Evolutionary conservation across 2,113 vertebrate species (phyloP), one percentile per base, ranked within the genome.

Genomic region (Donacobius atricapilla): DNA sequence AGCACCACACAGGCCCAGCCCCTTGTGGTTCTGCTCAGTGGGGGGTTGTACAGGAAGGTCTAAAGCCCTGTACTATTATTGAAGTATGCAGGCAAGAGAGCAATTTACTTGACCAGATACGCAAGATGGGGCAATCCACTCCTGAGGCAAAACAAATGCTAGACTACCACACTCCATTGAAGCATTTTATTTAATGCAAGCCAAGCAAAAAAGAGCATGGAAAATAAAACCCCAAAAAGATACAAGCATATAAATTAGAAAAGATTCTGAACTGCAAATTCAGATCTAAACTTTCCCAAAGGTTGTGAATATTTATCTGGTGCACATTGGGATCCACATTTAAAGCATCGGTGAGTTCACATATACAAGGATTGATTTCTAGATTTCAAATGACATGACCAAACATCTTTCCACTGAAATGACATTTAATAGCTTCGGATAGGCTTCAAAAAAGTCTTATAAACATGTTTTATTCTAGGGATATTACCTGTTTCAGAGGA

Each of bases 101-200:
- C 96, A 97, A 96, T 97, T 96, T 96, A 96, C 88, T 96, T 96
- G 96, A 96, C 95, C 95, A 94, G 88, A 96, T 93, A 95, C 8
- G 88, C 92, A 96, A 97, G 95, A 97, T 95, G 93, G 92, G 95
- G 90, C 95, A 96, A 96, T 84, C 93, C 72, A 93, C 57, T 96
- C 95, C 96, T 25, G 88, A 97, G 93, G 95, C 96, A 97, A 97
- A 96, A 97, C 96, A 96, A 96, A 96, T 96, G 94, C 94, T 86
- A 95, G 94, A 92, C 90, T 84, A 95, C 85, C 72, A 96, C 94
- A 96, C 88, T 94, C 85, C 96, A 96, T 87, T 95, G 93, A 97
- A 96, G 96, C 93, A 96, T 96, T 97, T 96, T 97, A 95, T 96
- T 95, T 95, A 94, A 87, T 61, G 90, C 83, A 96, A 95, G 88